Conservation (phyloP, 2,888 invertebrate genomes). For the Dorcus hopei region DNA sequence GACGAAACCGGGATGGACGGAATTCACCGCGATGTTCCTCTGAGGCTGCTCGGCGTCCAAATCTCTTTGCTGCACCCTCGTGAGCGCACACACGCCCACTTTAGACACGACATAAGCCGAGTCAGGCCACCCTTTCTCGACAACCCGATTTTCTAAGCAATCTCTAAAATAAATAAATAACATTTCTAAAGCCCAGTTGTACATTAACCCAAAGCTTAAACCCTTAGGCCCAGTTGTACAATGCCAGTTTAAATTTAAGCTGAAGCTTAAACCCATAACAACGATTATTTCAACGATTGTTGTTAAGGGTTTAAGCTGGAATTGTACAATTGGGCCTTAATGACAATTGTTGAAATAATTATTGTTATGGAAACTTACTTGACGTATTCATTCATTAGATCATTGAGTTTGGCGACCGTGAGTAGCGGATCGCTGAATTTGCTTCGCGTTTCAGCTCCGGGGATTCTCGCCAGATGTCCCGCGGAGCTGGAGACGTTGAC, state of each 20-base stretch:
- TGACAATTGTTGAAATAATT: no score
- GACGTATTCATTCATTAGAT: slow-evolving; percentile 66
- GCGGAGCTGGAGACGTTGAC: slow-evolving; percentile 72
- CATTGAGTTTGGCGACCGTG: slow-evolving; percentile 59
- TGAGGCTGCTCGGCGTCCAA: slow-evolving; percentile 50
- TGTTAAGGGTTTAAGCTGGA: no score
- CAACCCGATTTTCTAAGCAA: background rate
- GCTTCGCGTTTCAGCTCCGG: slow-evolving; percentile 54
- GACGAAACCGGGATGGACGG: slow-evolving; percentile 73
- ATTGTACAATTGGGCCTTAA: no score
- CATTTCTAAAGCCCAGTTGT: background rate
- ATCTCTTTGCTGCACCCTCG: slow-evolving; percentile 61
- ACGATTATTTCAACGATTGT: no score
- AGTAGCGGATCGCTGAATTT: slow-evolving; percentile 57
- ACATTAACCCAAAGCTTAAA: background rate
- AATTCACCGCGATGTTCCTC: slow-evolving; percentile 64
- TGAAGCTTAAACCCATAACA: no score
- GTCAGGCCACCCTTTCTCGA: slow-evolving; percentile 3
- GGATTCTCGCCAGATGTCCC: slow-evolving; percentile 62
- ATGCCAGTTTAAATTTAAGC: background rate
- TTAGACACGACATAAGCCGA: slow-evolving; percentile 70
- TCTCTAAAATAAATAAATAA: background rate
- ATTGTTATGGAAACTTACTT: slow-evolving; percentile 47
- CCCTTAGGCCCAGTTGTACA: background rate
- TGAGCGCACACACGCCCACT: slow-evolving; percentile 66